Conservation (phyloP, 2,888 invertebrate species). For the Neoscelio sp. region DNA sequence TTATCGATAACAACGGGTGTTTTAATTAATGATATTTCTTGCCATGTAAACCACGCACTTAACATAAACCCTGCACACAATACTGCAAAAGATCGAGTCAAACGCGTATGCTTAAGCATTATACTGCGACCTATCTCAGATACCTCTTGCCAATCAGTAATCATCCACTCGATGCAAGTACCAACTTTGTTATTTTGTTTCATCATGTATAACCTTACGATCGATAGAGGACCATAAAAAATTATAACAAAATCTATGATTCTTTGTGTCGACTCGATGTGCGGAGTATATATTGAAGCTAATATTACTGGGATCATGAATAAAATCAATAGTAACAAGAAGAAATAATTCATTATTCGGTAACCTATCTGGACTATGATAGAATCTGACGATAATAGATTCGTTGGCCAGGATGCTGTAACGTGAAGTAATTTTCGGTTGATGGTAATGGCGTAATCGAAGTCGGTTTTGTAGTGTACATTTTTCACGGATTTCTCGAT, state of each 20-base stretch:
- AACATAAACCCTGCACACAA: conserved; percentile 11
- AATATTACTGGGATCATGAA: conserved; percentile 11
- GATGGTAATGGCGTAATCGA: conserved; percentile 22
- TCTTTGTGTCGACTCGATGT: conserved; percentile 24
- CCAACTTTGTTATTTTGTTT: conserved; percentile 6
- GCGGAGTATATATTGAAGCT: conserved; percentile 15
- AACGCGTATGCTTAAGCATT: conserved; percentile 8
- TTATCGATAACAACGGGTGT: conserved; percentile 21
- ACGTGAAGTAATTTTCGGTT: conserved; percentile 20
- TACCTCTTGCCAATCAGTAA: conserved; percentile 15
- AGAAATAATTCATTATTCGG: conserved; percentile 11
- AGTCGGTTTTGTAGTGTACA: neutral
- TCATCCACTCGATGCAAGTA: conserved; percentile 8
- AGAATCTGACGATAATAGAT: neutral
- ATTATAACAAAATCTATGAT: conserved; percentile 11
- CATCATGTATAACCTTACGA: conserved; percentile 18
- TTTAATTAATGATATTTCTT: conserved; percentile 26
- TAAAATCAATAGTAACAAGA: conserved; percentile 1
- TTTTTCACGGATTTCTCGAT: too few species aligned
- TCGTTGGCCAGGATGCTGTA: conserved; percentile 35
- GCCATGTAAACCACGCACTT: conserved; percentile 29
- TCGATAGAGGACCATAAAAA: conserved; percentile 13
- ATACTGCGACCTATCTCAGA: neutral
- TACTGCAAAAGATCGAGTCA: conserved; percentile 17
- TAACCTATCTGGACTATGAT: neutral